Evolutionary conservation across 2,888 invertebrate genomes (phyloP).

Genomic region (Esperia sulphurella): DNA sequence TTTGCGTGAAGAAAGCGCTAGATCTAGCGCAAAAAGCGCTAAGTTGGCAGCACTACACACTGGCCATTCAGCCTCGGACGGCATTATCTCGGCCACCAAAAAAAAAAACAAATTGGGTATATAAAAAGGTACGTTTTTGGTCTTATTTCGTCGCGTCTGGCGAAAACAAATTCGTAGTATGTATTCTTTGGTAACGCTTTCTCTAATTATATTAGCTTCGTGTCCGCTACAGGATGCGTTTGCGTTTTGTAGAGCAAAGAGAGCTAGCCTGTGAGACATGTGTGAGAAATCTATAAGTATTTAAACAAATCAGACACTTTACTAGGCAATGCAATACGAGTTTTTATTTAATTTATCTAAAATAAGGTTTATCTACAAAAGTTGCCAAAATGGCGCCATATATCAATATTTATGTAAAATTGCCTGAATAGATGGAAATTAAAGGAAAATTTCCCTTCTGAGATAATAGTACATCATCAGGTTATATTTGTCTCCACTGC

Average conservation of each 20-base stretch:
- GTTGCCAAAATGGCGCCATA: too few relatives aligned
- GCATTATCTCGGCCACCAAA: slow-evolving; percentile 27
- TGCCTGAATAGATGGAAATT: too few relatives aligned
- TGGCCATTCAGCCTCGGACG: slow-evolving; percentile 7
- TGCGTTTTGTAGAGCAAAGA: slow-evolving; percentile 24
- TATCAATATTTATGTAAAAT: too few relatives aligned
- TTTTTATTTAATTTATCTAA: too few relatives aligned
- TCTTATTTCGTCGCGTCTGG: slow-evolving; percentile 3
- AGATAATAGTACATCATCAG: too few relatives aligned
- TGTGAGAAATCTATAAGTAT: slow-evolving; percentile 1
- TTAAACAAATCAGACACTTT: background rate
- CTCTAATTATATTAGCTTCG: slow-evolving; percentile 46
- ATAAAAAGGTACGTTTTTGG: slow-evolving; percentile 11
- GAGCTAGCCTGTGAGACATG: slow-evolving; percentile 13
- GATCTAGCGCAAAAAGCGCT: too few relatives aligned
- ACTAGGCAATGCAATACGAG: background rate
- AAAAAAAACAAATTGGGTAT: slow-evolving; percentile 25
- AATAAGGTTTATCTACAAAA: too few relatives aligned
- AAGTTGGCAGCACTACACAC: too few relatives aligned
- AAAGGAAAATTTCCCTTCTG: too few relatives aligned
- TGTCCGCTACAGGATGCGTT: slow-evolving; percentile 32
- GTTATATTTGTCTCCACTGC: too few relatives aligned
- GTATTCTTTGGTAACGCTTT: slow-evolving; percentile 30
- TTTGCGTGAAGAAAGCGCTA: too few relatives aligned
- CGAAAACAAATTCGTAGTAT: background rate